phyloP scores from a whole-genome alignment of 2,113 vertebrate species.

The Dryoscopus gambensis region DNA sequence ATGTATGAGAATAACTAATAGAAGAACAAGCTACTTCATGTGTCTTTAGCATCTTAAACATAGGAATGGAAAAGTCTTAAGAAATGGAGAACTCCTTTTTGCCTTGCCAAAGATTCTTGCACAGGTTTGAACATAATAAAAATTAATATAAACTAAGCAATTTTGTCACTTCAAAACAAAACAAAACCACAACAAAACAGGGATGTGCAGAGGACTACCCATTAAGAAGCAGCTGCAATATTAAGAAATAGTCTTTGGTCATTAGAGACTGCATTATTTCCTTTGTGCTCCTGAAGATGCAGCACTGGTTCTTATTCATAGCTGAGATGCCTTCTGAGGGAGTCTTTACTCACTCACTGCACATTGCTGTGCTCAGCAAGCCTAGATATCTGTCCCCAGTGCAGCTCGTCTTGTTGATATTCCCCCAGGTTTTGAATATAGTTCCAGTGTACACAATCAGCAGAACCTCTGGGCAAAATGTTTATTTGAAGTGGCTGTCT shows the following conservation, averaged over 20 bases:
- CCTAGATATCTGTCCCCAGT: neutral
- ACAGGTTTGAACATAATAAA: neutral
- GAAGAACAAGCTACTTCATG: neutral
- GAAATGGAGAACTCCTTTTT: neutral
- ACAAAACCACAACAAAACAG: no score
- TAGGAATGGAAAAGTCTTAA: neutral
- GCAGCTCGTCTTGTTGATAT: neutral
- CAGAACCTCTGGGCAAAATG: neutral
- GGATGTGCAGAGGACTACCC: neutral
- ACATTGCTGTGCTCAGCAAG: neutral
- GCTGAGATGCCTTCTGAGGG: neutral
- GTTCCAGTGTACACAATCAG: neutral
- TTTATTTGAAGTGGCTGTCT: neutral
- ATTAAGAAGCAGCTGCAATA: neutral
- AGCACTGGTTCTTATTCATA: neutral
- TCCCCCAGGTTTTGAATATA: neutral
- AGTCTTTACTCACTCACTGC: neutral
- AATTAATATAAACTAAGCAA: neutral
- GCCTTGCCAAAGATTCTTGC: neutral
- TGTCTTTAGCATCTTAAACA: neutral
- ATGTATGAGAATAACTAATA: neutral
- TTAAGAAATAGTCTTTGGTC: neutral
- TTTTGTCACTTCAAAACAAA: neutral
- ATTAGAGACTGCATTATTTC: neutral
- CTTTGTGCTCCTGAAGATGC: neutral